phyloP scores from a whole-genome alignment of 2,888 invertebrate species.

The Loripinus fragilis region DNA sequence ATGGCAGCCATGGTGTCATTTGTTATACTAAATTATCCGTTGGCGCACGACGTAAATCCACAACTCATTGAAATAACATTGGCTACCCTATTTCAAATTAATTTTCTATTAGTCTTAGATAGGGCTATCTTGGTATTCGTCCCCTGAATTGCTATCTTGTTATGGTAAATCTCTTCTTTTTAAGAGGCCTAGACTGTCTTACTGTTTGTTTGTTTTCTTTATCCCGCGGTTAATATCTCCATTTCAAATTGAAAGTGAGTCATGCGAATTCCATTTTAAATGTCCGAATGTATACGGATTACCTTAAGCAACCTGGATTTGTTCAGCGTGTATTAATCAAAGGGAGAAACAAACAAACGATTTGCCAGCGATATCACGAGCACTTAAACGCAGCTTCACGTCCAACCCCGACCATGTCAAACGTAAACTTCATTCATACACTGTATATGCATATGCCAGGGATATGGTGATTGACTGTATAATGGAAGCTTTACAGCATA shows the following conservation, averaged over 20 bases:
- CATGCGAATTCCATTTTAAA: constrained; percentile 4
- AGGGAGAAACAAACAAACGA: background rate
- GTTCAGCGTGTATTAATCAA: background rate
- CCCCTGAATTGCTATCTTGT: constrained; percentile 12
- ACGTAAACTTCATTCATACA: too few species aligned
- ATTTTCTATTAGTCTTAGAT: constrained; percentile 53
- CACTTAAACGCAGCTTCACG: too few species aligned
- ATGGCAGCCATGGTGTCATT: constrained; percentile 61
- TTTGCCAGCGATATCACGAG: too few species aligned
- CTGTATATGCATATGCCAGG: too few species aligned
- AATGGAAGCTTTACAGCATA: too few species aligned
- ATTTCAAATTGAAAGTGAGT: constrained; percentile 19
- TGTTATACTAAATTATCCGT: constrained; percentile 56
- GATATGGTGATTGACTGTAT: too few species aligned
- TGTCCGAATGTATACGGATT: background rate
- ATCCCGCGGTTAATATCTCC: constrained; percentile 19
- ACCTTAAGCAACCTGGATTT: background rate
- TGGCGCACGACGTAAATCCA: constrained; percentile 51
- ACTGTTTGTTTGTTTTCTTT: constrained; percentile 1
- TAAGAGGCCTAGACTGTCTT: constrained; percentile 21
- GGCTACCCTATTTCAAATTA: constrained; percentile 42
- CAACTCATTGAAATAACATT: constrained; percentile 29
- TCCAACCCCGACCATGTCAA: too few species aligned
- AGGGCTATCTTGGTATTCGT: constrained; percentile 25
- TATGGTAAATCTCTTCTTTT: constrained; percentile 23